Evolutionary conservation across 2,113 vertebrate genomes (phyloP).

Genomic region (Spea bombifrons): DNA sequence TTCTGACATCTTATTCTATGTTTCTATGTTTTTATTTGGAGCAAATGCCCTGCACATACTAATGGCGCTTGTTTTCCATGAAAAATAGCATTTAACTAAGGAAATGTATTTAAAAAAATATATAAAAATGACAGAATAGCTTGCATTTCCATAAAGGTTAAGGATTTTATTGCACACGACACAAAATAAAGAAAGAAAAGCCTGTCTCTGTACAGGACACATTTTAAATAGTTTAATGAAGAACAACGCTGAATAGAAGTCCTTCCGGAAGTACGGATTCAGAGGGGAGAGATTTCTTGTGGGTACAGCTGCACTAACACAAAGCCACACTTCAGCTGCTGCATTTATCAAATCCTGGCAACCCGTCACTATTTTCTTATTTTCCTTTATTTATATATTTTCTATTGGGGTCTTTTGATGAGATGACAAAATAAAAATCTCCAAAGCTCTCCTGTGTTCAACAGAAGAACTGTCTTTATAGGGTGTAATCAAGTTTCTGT

Average conservation of each 20-base stretch:
- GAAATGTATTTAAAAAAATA: too few species aligned
- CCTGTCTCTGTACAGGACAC: too few species aligned
- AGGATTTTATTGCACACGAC: too few species aligned
- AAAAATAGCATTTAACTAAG: too few species aligned
- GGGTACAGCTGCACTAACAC: slow-evolving; percentile 50
- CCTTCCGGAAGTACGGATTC: slow-evolving; percentile 22
- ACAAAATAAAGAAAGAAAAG: too few species aligned
- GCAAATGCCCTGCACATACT: too few species aligned
- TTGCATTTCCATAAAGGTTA: too few species aligned
- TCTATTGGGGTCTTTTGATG: slow-evolving; percentile 7
- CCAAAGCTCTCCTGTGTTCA: slow-evolving; percentile 32
- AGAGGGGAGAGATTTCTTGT: slow-evolving; percentile 13
- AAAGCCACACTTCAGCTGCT: slow-evolving; percentile 44
- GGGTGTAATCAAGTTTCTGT: too few species aligned
- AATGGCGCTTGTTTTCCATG: too few species aligned
- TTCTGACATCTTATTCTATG: too few species aligned
- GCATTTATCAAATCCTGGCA: slow-evolving; percentile 37
- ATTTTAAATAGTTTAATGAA: neutral
- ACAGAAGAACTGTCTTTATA: neutral
- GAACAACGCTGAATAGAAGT: neutral
- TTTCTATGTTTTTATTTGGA: too few species aligned
- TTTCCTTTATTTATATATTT: neutral
- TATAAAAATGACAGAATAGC: too few species aligned
- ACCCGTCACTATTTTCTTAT: neutral
- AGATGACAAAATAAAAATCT: slow-evolving; percentile 22